Evolutionary conservation across 2,888 invertebrate genomes (phyloP).

Genomic region (Andrena bicolor): DNA sequence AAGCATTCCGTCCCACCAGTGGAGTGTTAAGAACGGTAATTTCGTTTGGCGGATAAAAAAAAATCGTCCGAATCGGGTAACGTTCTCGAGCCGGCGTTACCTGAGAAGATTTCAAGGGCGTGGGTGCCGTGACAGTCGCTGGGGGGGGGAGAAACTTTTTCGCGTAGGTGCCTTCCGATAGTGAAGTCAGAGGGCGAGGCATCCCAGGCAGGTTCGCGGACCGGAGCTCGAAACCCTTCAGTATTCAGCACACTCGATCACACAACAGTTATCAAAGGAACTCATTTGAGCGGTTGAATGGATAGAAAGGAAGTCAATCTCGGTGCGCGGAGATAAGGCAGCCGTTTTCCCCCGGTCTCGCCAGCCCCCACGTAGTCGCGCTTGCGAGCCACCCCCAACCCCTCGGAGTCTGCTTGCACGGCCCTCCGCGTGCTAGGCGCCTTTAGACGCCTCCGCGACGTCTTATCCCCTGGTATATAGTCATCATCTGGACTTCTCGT

Average conservation of each 20-base stretch:
- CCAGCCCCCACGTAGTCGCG: constrained; percentile 58
- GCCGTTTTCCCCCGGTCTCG: constrained; percentile 73
- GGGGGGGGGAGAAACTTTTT: constrained; percentile 42
- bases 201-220: constrained; percentile 69
- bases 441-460: constrained; percentile 53
- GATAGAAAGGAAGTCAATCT: constrained; percentile 85
- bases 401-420: constrained; percentile 46
- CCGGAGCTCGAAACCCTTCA: constrained; percentile 82
- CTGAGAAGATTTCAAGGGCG: constrained; percentile 44
- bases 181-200: constrained; percentile 67
- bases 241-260: constrained; percentile 85
- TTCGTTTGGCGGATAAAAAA: neutral
- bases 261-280: constrained; percentile 85
- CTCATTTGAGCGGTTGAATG: constrained; percentile 84
- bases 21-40: neutral
- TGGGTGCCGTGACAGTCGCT: constrained; percentile 54
- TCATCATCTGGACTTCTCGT: constrained; percentile 66
- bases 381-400: constrained; percentile 42
- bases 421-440: constrained; percentile 44
- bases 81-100: constrained; percentile 1
- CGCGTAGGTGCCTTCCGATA: constrained; percentile 51
- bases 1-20: neutral
- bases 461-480: constrained; percentile 46
- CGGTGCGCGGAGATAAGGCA: constrained; percentile 84
- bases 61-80: constrained; percentile 2